Conservation (phyloP, 2,113 vertebrate genomes). For the Plecturocebus donacophilus region DNA sequence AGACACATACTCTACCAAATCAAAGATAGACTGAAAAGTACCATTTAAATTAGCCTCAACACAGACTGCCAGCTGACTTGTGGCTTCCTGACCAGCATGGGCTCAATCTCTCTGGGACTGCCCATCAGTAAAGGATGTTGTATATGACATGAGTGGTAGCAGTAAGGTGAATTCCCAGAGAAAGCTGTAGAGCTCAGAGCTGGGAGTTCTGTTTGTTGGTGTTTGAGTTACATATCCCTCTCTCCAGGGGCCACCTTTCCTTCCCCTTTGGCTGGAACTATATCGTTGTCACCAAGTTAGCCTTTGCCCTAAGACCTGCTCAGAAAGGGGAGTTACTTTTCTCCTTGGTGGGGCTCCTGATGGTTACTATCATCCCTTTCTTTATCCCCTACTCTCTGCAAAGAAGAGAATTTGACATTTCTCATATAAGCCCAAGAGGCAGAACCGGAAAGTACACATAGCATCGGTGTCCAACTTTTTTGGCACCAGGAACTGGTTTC, state of each 20-base stretch:
- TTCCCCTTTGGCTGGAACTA: neutral
- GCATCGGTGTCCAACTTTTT: too few relatives aligned
- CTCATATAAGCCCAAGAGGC: neutral
- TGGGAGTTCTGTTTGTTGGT: neutral
- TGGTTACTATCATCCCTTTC: neutral
- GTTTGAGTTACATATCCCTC: neutral
- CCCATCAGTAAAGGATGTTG: neutral
- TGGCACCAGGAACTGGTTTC: too few relatives aligned
- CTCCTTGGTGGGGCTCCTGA: neutral
- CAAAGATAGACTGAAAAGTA: neutral
- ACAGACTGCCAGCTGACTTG: neutral
- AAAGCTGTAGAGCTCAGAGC: neutral
- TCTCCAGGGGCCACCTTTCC: neutral
- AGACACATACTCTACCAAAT: neutral
- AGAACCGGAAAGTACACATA: neutral
- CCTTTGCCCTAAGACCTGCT: neutral
- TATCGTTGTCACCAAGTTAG: neutral
- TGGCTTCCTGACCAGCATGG: neutral
- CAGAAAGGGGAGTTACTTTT: neutral
- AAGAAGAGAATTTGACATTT: conserved; percentile 22
- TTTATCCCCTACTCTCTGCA: neutral
- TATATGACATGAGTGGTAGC: neutral
- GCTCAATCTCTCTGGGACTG: neutral
- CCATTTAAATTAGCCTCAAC: neutral
- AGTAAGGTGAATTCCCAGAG: neutral